Conservation (phyloP, 2,797 vertebrate species). For the Clarias pachynema region DNA sequence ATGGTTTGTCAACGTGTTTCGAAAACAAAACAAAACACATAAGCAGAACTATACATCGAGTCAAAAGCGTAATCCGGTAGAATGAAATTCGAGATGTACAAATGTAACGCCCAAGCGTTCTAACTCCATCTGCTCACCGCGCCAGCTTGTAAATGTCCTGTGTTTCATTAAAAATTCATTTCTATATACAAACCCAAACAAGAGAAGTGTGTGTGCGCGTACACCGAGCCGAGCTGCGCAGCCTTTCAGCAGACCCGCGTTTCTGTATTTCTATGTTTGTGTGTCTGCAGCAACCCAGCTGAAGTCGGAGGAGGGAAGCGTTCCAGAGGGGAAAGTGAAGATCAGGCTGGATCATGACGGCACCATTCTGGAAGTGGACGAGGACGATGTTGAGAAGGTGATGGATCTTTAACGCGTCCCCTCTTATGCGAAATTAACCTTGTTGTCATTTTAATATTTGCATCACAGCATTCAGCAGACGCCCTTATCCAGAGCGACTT, state of each 20-base stretch:
- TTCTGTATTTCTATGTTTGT: slow-evolving; percentile 31
- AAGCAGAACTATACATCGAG: background rate
- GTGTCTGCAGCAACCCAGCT: slow-evolving; percentile 81
- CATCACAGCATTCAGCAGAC: too few relatives aligned
- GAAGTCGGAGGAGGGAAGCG: slow-evolving; percentile 77
- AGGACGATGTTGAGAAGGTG: slow-evolving; percentile 97
- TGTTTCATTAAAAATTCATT: slow-evolving; percentile 26
- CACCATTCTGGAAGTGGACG: slow-evolving; percentile 91
- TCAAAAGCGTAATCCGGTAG: background rate
- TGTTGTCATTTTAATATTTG: too few relatives aligned
- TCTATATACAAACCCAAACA: background rate
- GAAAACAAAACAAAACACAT: background rate
- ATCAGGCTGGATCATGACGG: slow-evolving; percentile 92
- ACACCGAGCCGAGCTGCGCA: background rate
- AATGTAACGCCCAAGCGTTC: background rate
- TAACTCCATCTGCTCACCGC: background rate
- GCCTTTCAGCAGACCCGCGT: background rate
- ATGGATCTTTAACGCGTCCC: too few relatives aligned
- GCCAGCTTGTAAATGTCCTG: slow-evolving; percentile 7
- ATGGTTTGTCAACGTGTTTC: background rate
- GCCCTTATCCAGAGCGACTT: too few relatives aligned
- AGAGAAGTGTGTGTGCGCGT: background rate
- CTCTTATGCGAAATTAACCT: too few relatives aligned
- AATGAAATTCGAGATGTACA: background rate
- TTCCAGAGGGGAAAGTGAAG: slow-evolving; percentile 93